These are phyloP conservation scores for Drosophila setifemur DNA, from an alignment of 1,140 invertebrate species.

Conservation along the genomic window DNA sequence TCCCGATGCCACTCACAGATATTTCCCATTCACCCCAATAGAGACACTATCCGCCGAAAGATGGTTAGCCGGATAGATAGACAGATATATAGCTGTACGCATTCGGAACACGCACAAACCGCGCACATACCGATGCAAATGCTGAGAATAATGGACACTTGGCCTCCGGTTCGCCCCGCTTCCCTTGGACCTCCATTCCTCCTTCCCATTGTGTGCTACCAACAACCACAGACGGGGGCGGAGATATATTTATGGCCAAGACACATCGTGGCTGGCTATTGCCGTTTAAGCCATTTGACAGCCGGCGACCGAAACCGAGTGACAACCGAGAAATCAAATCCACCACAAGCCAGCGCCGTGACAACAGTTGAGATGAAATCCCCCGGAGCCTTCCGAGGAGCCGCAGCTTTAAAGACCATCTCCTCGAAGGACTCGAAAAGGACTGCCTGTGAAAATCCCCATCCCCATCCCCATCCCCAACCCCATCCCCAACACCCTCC, in stretches of 20 bases:
- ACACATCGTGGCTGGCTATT: conserved; percentile 3
- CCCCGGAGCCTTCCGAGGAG: neutral
- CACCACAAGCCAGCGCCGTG: neutral
- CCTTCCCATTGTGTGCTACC: no score
- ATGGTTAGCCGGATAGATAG: neutral
- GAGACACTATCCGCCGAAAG: neutral
- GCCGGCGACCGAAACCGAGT: neutral
- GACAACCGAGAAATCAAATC: conserved; percentile 33
- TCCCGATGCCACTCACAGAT: conserved; percentile 31
- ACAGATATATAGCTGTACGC: conserved; percentile 11
- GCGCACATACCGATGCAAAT: conserved; percentile 42
- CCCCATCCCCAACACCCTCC: no score
- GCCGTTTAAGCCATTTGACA: conserved; percentile 5
- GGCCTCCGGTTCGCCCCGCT: no score
- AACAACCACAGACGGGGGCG: neutral
- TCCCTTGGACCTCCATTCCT: no score
- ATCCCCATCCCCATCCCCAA: no score
- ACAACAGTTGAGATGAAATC: no score
- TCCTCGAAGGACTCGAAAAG: neutral
- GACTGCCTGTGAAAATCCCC: neutral
- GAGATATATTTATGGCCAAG: conserved; percentile 8
- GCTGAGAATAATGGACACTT: conserved; percentile 58
- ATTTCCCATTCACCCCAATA: neutral
- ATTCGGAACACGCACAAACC: conserved; percentile 47
- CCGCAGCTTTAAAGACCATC: neutral